Evolutionary conservation across 2,888 invertebrate species (phyloP), one percentile per base, ranked within the genome.

Genomic region (Perithous albicinctus): DNA sequence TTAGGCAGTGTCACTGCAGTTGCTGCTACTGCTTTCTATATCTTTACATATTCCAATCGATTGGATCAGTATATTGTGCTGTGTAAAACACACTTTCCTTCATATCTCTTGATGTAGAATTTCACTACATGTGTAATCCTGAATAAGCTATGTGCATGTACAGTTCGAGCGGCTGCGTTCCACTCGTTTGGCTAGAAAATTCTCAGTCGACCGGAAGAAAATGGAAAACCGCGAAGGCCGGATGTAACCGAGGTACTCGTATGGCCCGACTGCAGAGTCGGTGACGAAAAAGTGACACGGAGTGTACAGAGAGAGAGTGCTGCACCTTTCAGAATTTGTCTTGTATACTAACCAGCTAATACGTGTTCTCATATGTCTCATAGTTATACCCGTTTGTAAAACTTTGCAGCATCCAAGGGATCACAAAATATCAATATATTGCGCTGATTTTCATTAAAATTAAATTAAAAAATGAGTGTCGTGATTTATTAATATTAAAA

Each of bases 181-280:
- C n/a, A 59, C 12, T 18, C 43, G 72, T 72, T 43, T 56, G 72
- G 72, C 59, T 46, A 43, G 46, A 72, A 72, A 72, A 72, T 72
- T 59, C 43, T 72, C 72, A 43, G 41, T 20, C 72, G 56, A 43
- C 70, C 56, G 59, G 72, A 72, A 72, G 72, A 72, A 72, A 72
- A 59, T 72, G 41, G 70, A 72, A n/a, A 72, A 59, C 70, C 70
- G 43, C 32, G 59, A 32, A 46, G 72, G 59, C 72, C 72, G 72
- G 72, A 72, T 72, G 72, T 72, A 72, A 59, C 46, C 72, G 72
- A 15, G 70, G 23, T 26, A 15, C 56, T 29, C 29, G 70, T 70
- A 56, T 38, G 54, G 51, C 54, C 38, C 38, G 26, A 15, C 54
- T 54, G 20, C 15, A n/a, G 6, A 70, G 56, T 29, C 18, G 32